These are phyloP conservation scores for Cardiocondyla obscurior DNA, from an alignment of 1,140 invertebrate species.

Conservation along the genomic window DNA sequence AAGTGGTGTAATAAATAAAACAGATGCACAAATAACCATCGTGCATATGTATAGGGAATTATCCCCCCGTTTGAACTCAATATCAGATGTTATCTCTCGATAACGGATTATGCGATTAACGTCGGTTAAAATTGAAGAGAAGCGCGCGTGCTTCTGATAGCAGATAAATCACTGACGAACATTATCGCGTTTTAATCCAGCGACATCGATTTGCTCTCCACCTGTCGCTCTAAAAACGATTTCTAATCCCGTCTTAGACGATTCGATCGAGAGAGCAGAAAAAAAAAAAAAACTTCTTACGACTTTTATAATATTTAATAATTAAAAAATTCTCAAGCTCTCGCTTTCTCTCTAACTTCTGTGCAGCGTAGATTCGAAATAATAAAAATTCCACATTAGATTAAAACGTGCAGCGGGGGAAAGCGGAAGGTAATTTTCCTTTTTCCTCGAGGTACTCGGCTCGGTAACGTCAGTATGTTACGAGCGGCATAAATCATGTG, in stretches of 20 bases:
- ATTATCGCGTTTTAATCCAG: not conserved
- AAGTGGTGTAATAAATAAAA: not conserved
- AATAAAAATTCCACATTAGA: not conserved
- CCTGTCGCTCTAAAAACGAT: not conserved
- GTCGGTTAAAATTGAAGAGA: slow-evolving; percentile 19
- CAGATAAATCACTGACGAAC: slow-evolving; percentile 5
- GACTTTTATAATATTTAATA: no score
- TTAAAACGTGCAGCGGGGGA: not conserved
- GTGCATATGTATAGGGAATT: not conserved
- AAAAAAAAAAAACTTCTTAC: no score
- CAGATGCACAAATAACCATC: slow-evolving; percentile 6
- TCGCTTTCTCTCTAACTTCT: no score
- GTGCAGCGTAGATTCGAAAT: not conserved
- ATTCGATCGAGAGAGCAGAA: not conserved
- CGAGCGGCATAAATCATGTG: slow-evolving; percentile 72
- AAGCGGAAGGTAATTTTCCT: slow-evolving; percentile 67
- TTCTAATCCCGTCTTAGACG: not conserved
- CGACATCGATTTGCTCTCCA: not conserved
- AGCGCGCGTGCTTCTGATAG: not conserved
- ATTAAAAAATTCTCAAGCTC: no score
- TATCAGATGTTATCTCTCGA: slow-evolving; percentile 2
- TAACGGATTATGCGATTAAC: slow-evolving; percentile 1
- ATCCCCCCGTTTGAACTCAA: not conserved
- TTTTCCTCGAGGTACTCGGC: slow-evolving; percentile 50
- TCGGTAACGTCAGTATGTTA: slow-evolving; percentile 69